Evolutionary conservation across 2,113 vertebrate genomes (phyloP), one percentile per base, ranked within the genome.

Genomic region (Channa argus): DNA sequence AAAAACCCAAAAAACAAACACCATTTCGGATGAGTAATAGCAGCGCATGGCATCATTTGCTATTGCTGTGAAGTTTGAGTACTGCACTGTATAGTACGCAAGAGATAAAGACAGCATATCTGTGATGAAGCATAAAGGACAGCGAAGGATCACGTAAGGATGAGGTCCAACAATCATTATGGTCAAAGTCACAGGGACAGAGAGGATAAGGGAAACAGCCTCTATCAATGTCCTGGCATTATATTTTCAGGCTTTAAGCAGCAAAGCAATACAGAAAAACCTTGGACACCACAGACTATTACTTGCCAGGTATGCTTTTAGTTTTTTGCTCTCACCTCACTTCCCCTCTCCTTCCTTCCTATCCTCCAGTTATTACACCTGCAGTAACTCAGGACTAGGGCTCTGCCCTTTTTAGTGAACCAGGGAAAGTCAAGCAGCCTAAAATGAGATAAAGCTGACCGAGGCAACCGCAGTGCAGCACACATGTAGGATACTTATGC

Each of bases 11-110:
- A 24, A 24, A 24, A 24, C 24, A 24, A 24, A 24, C 24, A 63
- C 62, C 38, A 7, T 65, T 72, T 82, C 74, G 67, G 53, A 66
- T 56, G 60, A 47, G 64, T 68, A 83, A 77, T 39, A 78, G 77
- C 77, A 44, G 36, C 41, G 84, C 59, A 14, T 52, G 61, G 62
- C 54, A 63, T 86, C 84, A 68, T 79, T 82, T 75, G 63, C 64
- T 61, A 14, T 59, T 55, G 73, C 64, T 59, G 71, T 79, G 85
- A 87, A 85, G 81, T 84, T 75, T 80, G 79, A 83, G 77, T 54
- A 71, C 80, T 85, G 61, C 63, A 2, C 55, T 72, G 58, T 11
- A 37, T 61, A 76, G 79, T 69, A 69, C 15, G 45, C 54, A 10
- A 47, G 66, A 66, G 56, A 63, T 33, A 66, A 70, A 77, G 66